phyloP scores from a whole-genome alignment of 2,888 invertebrate genomes.

The Cerceris ruficornis region DNA sequence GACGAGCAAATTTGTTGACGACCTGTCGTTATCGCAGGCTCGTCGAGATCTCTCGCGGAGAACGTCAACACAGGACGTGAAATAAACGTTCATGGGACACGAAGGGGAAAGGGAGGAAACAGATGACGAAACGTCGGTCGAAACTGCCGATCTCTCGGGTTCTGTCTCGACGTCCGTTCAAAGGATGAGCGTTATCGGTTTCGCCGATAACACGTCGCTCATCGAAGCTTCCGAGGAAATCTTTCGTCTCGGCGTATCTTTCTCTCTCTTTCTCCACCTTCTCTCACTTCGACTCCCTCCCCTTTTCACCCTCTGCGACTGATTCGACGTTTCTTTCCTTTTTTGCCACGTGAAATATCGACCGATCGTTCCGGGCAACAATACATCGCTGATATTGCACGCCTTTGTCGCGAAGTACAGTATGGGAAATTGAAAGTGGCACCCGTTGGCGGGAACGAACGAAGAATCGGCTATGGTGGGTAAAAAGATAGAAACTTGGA shows the following conservation, averaged over 20 bases:
- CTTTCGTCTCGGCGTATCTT: constrained; percentile 31
- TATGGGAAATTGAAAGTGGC: not conserved
- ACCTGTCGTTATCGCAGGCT: constrained; percentile 41
- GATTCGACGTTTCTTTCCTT: not conserved
- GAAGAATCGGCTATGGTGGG: too few species aligned
- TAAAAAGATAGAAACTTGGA: too few species aligned
- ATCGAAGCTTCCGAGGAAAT: constrained; percentile 63
- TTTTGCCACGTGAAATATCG: constrained; percentile 29
- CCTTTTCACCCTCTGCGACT: not conserved
- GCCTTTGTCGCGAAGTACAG: constrained; percentile 5
- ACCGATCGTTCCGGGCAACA: constrained; percentile 22
- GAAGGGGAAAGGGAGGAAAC: constrained; percentile 44
- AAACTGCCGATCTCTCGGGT: constrained; percentile 51
- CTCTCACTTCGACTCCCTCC: not conserved
- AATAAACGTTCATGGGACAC: not conserved
- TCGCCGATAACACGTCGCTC: constrained; percentile 55
- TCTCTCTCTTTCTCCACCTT: not conserved
- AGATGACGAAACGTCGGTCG: constrained; percentile 62
- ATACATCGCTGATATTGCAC: constrained; percentile 22
- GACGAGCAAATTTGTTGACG: constrained; percentile 52
- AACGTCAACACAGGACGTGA: not conserved
- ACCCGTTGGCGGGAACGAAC: too few species aligned
- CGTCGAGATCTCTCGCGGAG: constrained; percentile 32
- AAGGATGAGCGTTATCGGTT: constrained; percentile 64
- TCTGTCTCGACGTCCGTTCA: constrained; percentile 57